phyloP scores from a whole-genome alignment of 2,113 vertebrate species.

The Excalfactoria chinensis region DNA sequence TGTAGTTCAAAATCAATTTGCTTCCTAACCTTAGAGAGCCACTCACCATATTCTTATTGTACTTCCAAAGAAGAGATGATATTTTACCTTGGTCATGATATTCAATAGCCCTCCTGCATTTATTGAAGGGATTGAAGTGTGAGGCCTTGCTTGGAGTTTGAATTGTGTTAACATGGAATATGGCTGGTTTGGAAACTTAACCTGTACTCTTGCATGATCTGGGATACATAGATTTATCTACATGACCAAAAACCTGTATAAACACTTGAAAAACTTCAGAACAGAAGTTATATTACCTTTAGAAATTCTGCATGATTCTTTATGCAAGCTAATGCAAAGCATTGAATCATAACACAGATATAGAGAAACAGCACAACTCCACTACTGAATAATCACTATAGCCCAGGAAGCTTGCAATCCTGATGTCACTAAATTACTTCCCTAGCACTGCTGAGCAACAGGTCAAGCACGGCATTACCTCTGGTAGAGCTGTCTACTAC shows the following conservation, averaged over 20 bases:
- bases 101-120: background rate
- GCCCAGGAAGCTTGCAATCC: too few relatives aligned
- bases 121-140: background rate
- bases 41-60: conserved; percentile 35
- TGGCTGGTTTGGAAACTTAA: background rate
- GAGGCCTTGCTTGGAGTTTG: background rate
- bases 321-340: accelerated
- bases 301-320: background rate
- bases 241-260: background rate
- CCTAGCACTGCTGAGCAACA: too few relatives aligned
- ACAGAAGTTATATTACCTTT: background rate
- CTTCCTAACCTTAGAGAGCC: conserved; percentile 73
- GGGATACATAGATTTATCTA: background rate
- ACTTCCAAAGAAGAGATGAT: conserved; percentile 43
- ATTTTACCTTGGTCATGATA: background rate
- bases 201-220: accelerated
- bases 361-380: background rate
- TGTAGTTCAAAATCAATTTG: conserved; percentile 81
- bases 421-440: too few relatives aligned
- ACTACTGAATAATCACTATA: too few relatives aligned
- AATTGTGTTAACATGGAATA: accelerated
- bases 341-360: background rate
- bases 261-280: background rate
- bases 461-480: too few relatives aligned
- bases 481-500: too few relatives aligned